Conservation (phyloP, 2,888 invertebrate species). For the Cylindroiulus punctatus region DNA sequence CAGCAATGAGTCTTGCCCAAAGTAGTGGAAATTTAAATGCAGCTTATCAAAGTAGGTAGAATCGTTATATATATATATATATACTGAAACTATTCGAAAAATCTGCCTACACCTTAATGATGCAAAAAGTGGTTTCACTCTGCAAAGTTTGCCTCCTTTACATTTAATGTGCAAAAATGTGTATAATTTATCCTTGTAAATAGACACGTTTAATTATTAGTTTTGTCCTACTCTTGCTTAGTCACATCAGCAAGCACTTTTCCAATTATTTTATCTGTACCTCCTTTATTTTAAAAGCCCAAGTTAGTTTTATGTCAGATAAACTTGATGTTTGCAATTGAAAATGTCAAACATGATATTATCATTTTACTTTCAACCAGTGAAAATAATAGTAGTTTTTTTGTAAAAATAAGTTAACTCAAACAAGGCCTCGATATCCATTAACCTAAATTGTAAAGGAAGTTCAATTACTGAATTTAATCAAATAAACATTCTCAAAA, state of each 20-base stretch:
- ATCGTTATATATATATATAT: not conserved
- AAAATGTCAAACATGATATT: not conserved
- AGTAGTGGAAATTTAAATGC: slow-evolving; percentile 56
- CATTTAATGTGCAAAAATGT: not conserved
- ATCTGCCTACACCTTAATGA: not conserved
- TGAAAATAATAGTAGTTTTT: too few species aligned
- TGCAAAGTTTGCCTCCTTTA: not conserved
- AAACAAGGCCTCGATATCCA: too few species aligned
- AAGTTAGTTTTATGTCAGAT: not conserved
- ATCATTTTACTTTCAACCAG: too few species aligned
- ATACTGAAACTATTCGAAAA: not conserved
- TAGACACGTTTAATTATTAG: not conserved
- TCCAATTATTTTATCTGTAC: not conserved
- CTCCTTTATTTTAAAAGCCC: not conserved
- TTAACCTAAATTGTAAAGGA: too few species aligned
- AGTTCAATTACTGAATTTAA: too few species aligned
- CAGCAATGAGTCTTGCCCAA: slow-evolving; percentile 57
- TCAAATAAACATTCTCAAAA: too few species aligned
- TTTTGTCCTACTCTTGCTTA: not conserved
- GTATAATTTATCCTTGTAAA: slow-evolving; percentile 10
- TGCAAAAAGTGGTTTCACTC: not conserved
- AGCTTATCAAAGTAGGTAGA: slow-evolving; percentile 56
- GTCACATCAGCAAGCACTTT: not conserved
- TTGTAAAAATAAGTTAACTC: too few species aligned
- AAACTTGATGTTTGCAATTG: too few species aligned